Evolutionary conservation across 2,797 vertebrate genomes (phyloP), one percentile per base, ranked within the genome.

Genomic region (Sebastes steindachneri): DNA sequence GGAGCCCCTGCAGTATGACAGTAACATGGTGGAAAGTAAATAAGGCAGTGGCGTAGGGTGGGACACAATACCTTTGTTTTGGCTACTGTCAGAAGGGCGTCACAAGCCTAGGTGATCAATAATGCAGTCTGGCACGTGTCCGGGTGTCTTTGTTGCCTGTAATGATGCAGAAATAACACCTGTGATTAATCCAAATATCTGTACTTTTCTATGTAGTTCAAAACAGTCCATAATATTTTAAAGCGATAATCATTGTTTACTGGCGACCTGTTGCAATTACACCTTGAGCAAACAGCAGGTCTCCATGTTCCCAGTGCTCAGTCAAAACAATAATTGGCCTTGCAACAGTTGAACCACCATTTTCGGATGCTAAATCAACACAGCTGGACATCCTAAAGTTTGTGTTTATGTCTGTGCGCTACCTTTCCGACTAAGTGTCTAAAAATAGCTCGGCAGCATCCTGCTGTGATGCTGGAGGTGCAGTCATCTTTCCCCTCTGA

Each of bases 321-420:
- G 93, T 88, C 93, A 91, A 93, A 95, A 94, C 91, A 94, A 90
- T 81, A 85, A 89, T 72, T 54, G 73, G 68, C 81, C 84, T 67
- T 67, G 51, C 69, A 48, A 64, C 63, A 9, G 79, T 78, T 7
- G 62, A 89, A 79, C 79, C 86, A 89, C 87, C 87, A 87, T 91
- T 92, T 94, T 94, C 62, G 57, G 89, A 92, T 86, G 81, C 85
- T 90, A 92, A 87, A 92, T 93, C 93, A 95, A 95, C 94, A 95
- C 93, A 94, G 93, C 93, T 95, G 92, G 93, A 91, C 92, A 92
- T 93, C 91, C 93, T 94, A 92, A 93, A 89, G 91, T 93, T 93
- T 93, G 92, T 95, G 95, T 95, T 95, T 95, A 95, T 95, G 94
- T 95, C 94, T 95, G 92, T 86, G 64, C 10, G 31, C 90, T 95